Base-by-base conservation (phyloP, 2,113 vertebrate genomes). In the Ifrita kowaldi region DNA sequence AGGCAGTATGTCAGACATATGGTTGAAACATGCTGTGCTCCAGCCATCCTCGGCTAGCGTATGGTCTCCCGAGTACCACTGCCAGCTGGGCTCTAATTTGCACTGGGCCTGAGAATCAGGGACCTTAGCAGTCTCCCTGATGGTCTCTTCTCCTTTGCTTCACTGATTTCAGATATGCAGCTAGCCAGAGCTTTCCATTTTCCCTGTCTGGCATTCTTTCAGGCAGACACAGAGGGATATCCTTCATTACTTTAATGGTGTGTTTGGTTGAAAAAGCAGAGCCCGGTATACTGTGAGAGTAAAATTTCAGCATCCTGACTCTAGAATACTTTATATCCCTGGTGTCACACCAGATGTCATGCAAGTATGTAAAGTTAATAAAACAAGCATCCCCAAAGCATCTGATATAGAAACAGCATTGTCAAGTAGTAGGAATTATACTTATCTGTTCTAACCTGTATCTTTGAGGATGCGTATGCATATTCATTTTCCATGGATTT, bases 61-160 rank as follows among this genome's bases (percentile, higher is more conserved):
- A 96, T 96, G 96, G 96, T 94, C 95, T 96, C 95, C 83, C 0
- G 92, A 94, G 94, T 74, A 47, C 90, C 75, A 3, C 85, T 96
- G 96, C 95, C 95, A 97, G 96, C 95, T 97, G 95, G 95, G 95
- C 92, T 95, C 95, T 90, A 84, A 94, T 96, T 96, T 94, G 88
- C 95, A 44, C 68, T 44, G 90, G 90, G 83, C 90, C 82, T 56
- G 90, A 96, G 68, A 96, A 94, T 90, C 93, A 18, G 90, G 92
- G 83, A 78, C 93, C 83, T 93, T 30, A 79, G 74, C 88, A 6
- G 35, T 52, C 44, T 93, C 93, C 90, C 92, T 74, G 88, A 89
- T 96, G 95, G 82, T 62, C 84, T 94, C 92, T 92, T 35, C 88
- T 88, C 88, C 90, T 95, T 59, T 92, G 95, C 93, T 94, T 95